Conservation (phyloP, 2,113 vertebrate species). For the Syrmaticus mikado region DNA sequence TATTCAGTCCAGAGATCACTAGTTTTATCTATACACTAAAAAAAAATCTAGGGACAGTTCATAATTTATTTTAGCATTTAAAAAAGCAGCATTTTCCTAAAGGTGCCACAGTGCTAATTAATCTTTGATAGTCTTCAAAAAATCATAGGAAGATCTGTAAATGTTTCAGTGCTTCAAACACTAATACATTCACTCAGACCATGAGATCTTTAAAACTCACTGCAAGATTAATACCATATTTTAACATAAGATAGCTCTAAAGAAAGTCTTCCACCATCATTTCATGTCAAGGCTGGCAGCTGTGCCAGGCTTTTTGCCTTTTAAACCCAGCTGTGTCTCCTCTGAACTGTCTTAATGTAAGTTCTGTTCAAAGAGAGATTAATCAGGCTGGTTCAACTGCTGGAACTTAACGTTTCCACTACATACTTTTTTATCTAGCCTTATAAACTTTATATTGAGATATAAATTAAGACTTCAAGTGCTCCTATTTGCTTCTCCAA, state of each 20-base stretch:
- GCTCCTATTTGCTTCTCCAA: conserved; percentile 64
- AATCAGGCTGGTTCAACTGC: conserved; percentile 60
- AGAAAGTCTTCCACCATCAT: background rate
- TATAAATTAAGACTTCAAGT: conserved; percentile 77
- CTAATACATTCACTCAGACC: background rate
- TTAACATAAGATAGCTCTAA: background rate
- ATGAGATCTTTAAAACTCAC: conserved; percentile 1
- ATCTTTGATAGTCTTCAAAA: conserved; percentile 3
- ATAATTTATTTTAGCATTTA: conserved; percentile 4
- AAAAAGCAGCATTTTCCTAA: background rate
- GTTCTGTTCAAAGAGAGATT: conserved; percentile 68
- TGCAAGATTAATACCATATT: background rate
- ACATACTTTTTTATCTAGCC: conserved; percentile 66
- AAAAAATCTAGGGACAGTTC: background rate
- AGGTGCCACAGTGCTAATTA: background rate
- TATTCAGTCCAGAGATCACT: background rate
- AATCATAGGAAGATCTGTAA: background rate
- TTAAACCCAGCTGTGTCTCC: conserved; percentile 33
- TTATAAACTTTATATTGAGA: conserved; percentile 69
- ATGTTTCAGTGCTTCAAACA: background rate
- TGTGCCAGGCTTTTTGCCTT: conserved; percentile 30
- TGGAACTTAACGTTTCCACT: conserved; percentile 57
- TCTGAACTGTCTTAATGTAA: conserved; percentile 14
- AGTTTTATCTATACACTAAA: background rate
- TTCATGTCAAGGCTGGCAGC: background rate